A percentile compares a stretch with the other conserved stretches of the same genome.
Conservation (phyloP, 2,797 vertebrate genomes). For the Atherinosoma microstoma region DNA sequence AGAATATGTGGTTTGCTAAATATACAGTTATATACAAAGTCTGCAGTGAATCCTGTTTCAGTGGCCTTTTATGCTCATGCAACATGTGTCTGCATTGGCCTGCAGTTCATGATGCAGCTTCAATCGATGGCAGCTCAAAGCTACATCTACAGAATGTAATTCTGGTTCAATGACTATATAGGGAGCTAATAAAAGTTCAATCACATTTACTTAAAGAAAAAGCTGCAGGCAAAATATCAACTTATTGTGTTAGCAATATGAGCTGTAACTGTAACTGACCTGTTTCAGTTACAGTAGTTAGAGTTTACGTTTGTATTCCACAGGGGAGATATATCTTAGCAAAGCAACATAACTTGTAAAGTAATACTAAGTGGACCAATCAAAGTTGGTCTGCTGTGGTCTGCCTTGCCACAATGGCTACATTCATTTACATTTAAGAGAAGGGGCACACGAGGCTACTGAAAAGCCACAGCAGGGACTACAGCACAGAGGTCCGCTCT, state of each 20-base stretch:
- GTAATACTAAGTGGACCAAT: background rate
- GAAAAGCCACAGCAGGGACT: background rate
- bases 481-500: background rate
- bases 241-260: too few species aligned
- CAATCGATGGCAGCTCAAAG: background rate
- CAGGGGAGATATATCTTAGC: background rate
- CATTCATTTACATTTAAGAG: background rate
- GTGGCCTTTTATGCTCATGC: too few species aligned
- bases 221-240: background rate
- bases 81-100: background rate
- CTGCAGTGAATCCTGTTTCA: background rate
- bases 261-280: background rate
- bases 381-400: background rate
- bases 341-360: too few species aligned
- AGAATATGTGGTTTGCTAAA: background rate
- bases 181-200: too few species aligned
- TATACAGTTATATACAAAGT: background rate
- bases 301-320: background rate
- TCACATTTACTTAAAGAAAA: background rate
- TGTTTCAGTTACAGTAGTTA: background rate
- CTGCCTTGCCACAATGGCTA: background rate
- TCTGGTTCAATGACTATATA: background rate
- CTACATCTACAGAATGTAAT: background rate
- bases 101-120: background rate
- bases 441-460: background rate